Base-by-base conservation (phyloP, 2,888 invertebrate species). In the Homarus gammarus region DNA sequence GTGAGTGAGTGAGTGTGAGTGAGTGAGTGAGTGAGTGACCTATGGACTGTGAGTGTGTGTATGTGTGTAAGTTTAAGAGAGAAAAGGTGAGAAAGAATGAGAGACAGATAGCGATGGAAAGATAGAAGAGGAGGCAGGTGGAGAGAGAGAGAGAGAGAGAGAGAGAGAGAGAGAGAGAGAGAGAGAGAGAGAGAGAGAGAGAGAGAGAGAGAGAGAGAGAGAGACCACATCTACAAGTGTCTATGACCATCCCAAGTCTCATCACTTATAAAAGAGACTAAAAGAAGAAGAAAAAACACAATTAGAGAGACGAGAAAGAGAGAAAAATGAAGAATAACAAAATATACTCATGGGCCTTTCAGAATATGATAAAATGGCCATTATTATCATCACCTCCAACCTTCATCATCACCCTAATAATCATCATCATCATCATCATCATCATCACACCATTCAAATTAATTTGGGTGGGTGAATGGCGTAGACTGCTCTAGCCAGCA, bases 381-480 rank as follows among this genome's bases (percentile, higher is more conserved):
- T 6, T 3, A 27, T 6, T 22, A 27, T 27, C 64, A 64, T 22
- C 64, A 64, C 61, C 61, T 15, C 2, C 27, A 61, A 12, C 44
- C 44, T 27, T 31, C 22, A 40, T 36, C 38, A 38, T 73, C 31
- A 70, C 31, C 31, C 15, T 8, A 27, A 70, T 31, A 6, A 31
- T 18, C 86, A 70, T 68, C 79, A 68, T 38, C 72, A 79, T 22
- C 56, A 79, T 78, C 84, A 84, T 73, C 73, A 73, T 70, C 87
- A 87, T 73, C 87, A 87, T 87, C 56, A 72, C 73, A 44, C 72
- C 84, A 72, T 72, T 72, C 68, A 81, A 87, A 87, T 87, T 87
- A 87, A 87, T 87, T 87, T 87, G 72, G 78, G 81, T n/a, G 81
- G 79, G 81, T 81, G 87, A 77, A 85, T 75, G 77, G 33, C 15